Evolutionary conservation across 2,888 invertebrate genomes (phyloP).

Genomic region (Patella pellucida): DNA sequence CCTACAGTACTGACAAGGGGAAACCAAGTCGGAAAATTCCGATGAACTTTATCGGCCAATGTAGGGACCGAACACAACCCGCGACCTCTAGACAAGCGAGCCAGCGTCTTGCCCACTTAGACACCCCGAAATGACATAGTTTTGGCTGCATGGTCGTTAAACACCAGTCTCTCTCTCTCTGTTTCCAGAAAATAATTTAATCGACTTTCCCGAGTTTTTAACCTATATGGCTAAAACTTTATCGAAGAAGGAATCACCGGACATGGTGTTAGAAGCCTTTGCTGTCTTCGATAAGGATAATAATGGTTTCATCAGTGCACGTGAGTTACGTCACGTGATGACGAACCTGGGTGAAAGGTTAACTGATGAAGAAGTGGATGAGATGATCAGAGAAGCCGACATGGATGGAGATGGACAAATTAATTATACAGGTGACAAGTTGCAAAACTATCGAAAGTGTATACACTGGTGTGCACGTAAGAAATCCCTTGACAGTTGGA

Average conservation of each 20-base stretch:
- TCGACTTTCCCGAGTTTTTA: conserved; percentile 99
- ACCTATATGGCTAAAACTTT: conserved; percentile 99
- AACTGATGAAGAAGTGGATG: conserved; percentile 99
- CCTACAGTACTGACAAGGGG: no score
- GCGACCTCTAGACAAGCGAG: no score
- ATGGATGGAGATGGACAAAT: conserved; percentile 99
- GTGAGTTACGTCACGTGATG: conserved; percentile 98
- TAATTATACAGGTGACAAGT: conserved; percentile 84
- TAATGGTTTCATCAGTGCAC: conserved; percentile 98
- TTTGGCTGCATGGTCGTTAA: no score
- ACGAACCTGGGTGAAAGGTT: conserved; percentile 99
- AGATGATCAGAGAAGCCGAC: conserved; percentile 99
- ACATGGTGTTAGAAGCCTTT: conserved; percentile 99
- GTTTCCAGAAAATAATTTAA: conserved; percentile 94
- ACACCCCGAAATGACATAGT: no score
- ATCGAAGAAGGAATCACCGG: conserved; percentile 99
- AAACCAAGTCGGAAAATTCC: no score
- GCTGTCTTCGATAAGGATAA: conserved; percentile 98
- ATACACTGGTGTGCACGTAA: no score
- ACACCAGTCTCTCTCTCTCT: not conserved
- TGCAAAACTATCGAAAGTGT: no score
- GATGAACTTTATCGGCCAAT: no score
- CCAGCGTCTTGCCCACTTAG: no score
- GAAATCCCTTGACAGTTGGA: no score
- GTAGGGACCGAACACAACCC: no score